Evolutionary conservation across 2,797 vertebrate genomes (phyloP).

Genomic region (Loriculus beryllinus): DNA sequence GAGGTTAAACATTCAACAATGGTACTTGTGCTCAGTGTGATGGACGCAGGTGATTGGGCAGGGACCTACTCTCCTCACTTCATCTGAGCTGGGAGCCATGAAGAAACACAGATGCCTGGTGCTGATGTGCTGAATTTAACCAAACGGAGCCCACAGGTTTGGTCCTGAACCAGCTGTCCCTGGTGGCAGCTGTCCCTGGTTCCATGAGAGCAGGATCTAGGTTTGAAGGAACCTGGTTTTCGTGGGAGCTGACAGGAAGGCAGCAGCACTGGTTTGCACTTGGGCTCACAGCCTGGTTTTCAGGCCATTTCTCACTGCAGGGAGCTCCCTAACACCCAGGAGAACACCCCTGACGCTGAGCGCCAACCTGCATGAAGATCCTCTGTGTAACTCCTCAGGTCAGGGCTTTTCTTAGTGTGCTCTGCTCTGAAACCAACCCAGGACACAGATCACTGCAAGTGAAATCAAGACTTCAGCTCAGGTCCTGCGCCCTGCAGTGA

Average conservation of each 20-base stretch:
- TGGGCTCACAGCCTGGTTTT: neutral
- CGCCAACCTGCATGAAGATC: neutral
- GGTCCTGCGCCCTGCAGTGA: neutral
- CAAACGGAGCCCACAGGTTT: neutral
- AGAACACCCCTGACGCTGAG: neutral
- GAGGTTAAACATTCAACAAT: neutral
- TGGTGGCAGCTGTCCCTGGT: too few species aligned
- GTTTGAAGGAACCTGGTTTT: neutral
- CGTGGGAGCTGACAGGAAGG: neutral
- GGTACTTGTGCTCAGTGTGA: neutral
- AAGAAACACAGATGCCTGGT: rapidly evolving
- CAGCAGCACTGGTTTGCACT: rapidly evolving
- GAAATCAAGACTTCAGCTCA: neutral
- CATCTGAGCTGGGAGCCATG: neutral
- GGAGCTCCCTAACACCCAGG: neutral
- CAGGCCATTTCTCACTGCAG: neutral
- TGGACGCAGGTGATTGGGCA: rapidly evolving
- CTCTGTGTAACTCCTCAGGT: neutral
- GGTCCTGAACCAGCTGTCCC: neutral
- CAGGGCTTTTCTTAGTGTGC: neutral
- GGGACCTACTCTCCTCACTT: neutral
- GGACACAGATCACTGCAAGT: too few species aligned
- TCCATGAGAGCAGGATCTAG: rapidly evolving
- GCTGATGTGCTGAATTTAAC: neutral
- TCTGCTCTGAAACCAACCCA: too few species aligned